phyloP scores from a whole-genome alignment of 2,888 invertebrate species.

The Thecocarcelia acutangulata region DNA sequence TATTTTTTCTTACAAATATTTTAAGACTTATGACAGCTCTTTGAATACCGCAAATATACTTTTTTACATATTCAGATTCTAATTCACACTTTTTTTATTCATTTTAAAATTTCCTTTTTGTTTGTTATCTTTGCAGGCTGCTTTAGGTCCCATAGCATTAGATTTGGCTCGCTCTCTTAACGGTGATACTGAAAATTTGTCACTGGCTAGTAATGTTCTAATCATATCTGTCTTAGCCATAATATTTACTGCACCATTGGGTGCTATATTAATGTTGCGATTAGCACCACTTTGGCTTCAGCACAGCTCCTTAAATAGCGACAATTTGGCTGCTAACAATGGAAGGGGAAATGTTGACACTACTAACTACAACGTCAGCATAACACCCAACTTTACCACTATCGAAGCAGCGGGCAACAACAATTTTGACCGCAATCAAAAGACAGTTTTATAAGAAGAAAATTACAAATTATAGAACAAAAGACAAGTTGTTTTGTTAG shows the following conservation, averaged over 20 bases:
- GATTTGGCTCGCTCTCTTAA: constrained; percentile 82
- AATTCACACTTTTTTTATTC: not conserved
- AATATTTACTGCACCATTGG: constrained; percentile 84
- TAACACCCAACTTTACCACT: constrained; percentile 41
- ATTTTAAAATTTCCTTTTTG: constrained; percentile 8
- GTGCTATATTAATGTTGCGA: constrained; percentile 81
- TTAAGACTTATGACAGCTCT: too few species aligned
- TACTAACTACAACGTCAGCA: not conserved
- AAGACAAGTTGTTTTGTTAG: not conserved
- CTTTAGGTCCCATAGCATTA: constrained; percentile 85
- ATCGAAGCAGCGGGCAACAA: constrained; percentile 54
- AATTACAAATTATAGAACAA: constrained; percentile 16
- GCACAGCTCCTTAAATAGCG: constrained; percentile 63
- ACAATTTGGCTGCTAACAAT: constrained; percentile 21
- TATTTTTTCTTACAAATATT: too few species aligned
- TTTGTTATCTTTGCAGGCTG: constrained; percentile 82
- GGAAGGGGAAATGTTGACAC: constrained; percentile 3
- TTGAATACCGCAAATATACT: too few species aligned
- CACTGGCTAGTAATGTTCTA: constrained; percentile 82
- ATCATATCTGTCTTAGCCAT: constrained; percentile 83
- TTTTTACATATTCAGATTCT: too few species aligned
- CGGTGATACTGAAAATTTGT: constrained; percentile 74
- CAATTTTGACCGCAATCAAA: constrained; percentile 63
- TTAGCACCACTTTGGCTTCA: constrained; percentile 80
- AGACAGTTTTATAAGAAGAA: constrained; percentile 60